Conservation (phyloP, 2,113 vertebrate species). For the Macrotus californicus region DNA sequence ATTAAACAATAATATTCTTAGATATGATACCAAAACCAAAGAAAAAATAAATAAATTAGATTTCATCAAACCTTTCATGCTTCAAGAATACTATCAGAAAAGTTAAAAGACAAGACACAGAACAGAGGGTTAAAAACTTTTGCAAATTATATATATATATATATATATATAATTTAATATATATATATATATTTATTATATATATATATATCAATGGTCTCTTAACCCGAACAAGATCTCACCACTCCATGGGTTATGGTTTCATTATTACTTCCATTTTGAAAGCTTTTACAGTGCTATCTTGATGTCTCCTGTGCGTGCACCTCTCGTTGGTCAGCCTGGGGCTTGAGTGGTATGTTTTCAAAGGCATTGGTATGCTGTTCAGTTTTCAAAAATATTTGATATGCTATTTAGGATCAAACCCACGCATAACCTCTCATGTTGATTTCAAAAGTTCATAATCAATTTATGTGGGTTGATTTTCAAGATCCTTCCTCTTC, state of each 20-base stretch:
- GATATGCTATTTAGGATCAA: not conserved
- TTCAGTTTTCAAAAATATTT: not conserved
- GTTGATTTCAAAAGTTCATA: not conserved
- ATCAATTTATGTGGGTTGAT: not conserved
- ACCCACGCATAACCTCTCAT: not conserved
- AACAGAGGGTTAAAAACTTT: not conserved
- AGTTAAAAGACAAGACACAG: not conserved
- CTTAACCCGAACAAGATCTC: not conserved
- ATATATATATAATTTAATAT: no score
- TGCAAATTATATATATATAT: not conserved
- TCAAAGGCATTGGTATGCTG: no score
- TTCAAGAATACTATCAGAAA: not conserved
- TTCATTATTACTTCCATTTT: not conserved
- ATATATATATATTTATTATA: no score
- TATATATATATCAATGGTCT: not conserved
- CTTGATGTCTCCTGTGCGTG: not conserved
- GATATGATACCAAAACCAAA: not conserved
- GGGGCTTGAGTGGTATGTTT: not conserved
- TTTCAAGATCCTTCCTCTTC: not conserved
- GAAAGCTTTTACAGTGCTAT: not conserved
- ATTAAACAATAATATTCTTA: not conserved
- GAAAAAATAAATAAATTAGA: not conserved
- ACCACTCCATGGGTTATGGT: not conserved
- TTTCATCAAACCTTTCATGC: not conserved
- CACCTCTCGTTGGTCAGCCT: not conserved